Evolutionary conservation across 2,888 invertebrate species (phyloP).

Genomic region (Formica aserva): DNA sequence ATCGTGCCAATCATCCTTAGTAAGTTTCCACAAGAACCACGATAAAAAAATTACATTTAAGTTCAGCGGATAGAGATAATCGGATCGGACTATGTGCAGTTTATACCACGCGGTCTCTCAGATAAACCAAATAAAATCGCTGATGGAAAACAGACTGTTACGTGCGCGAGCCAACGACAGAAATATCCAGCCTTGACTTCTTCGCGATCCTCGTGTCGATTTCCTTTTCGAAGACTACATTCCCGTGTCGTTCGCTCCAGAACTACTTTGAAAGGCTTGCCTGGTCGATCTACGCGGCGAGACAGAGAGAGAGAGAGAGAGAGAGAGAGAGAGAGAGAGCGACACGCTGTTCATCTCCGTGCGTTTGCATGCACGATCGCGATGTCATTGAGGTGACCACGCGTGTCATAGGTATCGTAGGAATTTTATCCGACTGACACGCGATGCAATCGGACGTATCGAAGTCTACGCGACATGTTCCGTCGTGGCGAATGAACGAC

Average conservation of each 20-base stretch:
- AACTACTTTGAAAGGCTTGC: constrained; percentile 16
- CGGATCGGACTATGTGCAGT: constrained; percentile 13
- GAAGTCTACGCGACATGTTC: constrained; percentile 18
- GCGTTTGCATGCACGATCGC: constrained; percentile 34
- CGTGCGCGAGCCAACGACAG: constrained; percentile 23
- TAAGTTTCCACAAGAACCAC: background rate
- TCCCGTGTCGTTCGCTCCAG: constrained; percentile 39
- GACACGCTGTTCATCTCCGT: constrained; percentile 30
- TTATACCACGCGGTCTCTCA: background rate
- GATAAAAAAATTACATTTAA: background rate
- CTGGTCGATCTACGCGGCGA: background rate
- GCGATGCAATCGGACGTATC: constrained; percentile 34
- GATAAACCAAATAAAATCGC: constrained; percentile 23
- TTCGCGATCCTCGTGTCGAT: constrained; percentile 31
- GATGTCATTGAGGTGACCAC: constrained; percentile 16
- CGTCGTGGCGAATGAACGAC: background rate
- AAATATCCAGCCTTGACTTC: constrained; percentile 52
- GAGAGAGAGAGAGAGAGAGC: background rate
- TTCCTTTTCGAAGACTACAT: constrained; percentile 40
- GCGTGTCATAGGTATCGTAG: constrained; percentile 29
- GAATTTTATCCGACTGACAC: constrained; percentile 10
- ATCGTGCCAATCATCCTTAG: background rate
- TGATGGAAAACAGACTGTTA: constrained; percentile 16
- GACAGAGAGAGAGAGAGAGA: background rate
- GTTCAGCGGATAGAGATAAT: constrained; percentile 33